Conservation (phyloP, 2,113 vertebrate genomes). For the Clarias batrachus region DNA sequence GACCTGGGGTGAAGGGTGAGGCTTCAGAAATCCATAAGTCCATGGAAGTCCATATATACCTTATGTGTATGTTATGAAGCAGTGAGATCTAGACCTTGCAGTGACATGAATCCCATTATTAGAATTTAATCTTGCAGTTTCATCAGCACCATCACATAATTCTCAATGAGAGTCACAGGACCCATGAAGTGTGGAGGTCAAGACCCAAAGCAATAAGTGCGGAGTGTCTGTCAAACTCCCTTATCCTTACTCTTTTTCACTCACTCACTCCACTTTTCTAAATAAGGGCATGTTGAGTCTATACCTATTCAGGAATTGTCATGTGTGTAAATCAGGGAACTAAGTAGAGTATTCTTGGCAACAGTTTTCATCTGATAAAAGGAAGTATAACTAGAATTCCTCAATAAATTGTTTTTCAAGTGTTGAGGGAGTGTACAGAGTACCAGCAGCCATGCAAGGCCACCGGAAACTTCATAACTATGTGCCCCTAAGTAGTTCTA, state of each 20-base stretch:
- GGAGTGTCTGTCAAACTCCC: slow-evolving; percentile 38
- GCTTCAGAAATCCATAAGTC: neutral
- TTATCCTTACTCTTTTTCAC: slow-evolving; percentile 35
- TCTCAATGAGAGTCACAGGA: slow-evolving; percentile 54
- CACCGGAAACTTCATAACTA: slow-evolving; percentile 40
- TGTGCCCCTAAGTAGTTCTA: slow-evolving; percentile 11
- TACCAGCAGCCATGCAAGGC: slow-evolving; percentile 30
- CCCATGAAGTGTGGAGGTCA: slow-evolving; percentile 58
- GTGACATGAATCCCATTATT: slow-evolving; percentile 53
- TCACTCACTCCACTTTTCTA: slow-evolving; percentile 51
- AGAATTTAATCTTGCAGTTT: slow-evolving; percentile 52
- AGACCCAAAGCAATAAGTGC: slow-evolving; percentile 63
- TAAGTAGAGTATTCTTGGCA: slow-evolving; percentile 53
- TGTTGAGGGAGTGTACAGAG: slow-evolving; percentile 36
- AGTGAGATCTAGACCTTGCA: neutral
- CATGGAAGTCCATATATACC: neutral
- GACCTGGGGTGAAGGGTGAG: slow-evolving; percentile 18
- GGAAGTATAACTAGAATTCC: slow-evolving; percentile 51
- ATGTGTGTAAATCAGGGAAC: slow-evolving; percentile 40
- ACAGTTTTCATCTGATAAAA: slow-evolving; percentile 60
- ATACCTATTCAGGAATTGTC: slow-evolving; percentile 45
- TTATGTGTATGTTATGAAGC: slow-evolving; percentile 29
- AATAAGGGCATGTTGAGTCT: slow-evolving; percentile 72
- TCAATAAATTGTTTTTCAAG: slow-evolving; percentile 46
- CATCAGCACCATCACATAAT: slow-evolving; percentile 18